Evolutionary conservation across 2,888 invertebrate genomes (phyloP), one percentile per base, ranked within the genome.

Genomic region (Omphaloscelis lunosa): DNA sequence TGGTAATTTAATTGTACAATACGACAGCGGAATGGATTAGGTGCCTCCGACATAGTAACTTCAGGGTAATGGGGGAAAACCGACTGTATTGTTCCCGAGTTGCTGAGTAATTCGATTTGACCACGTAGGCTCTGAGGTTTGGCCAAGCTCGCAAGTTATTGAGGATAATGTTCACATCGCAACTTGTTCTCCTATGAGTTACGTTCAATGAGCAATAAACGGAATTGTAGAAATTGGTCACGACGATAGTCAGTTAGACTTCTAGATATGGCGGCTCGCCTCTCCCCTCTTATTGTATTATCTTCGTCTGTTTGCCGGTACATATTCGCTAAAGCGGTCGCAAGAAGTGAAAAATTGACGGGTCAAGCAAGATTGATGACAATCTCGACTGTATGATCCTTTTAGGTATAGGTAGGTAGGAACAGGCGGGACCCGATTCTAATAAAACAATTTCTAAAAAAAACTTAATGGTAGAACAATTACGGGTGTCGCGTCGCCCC

Each of bases 1-100:
- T 95, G 95, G 93, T 94, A 95, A 95, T 95, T 94, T 94, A 92
- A 95, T 95, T 94, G 94, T 94, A 93, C 91, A 93, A 92, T 91
- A 92, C 92, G 89, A 90, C 90, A 89, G 87, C 83, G 88, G 91
- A 92, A 91, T 92, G 90, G 90, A 91, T 90, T 90, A 86, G 84
- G 88, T 90, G 89, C 89, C 87, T 88, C 80, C 86, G 82, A 87
- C 88, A 86, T 80, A 83, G 80, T 89, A 85, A 81, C 85, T 84
- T 85, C 80, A 72, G 76, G 77, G 84, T 86, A 86, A 87, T 84
- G 80, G 87, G 93, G 93, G 89, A 93, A 93, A 93, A 92, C 91
- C 92, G 88, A 89, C 86, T 86, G 84, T 85, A 88, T 87, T 91
- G 88, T 90, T 90, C 85, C 79, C 63, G 77, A 80, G 78, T 73